phyloP scores from a whole-genome alignment of 2,113 vertebrate genomes.

The Lampris megalopsis region DNA sequence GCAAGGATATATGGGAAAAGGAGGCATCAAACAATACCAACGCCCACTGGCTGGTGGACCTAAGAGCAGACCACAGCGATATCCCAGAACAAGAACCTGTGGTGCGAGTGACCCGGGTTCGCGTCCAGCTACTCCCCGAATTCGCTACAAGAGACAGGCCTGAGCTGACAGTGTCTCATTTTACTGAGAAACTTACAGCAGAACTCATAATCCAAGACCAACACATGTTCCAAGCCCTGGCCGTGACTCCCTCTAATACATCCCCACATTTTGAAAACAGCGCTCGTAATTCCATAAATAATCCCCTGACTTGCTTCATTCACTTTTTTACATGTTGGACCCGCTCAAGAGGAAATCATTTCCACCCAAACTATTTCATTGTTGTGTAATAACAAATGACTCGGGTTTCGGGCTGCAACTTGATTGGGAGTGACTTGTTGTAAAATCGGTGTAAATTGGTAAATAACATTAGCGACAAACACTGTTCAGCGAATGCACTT shows the following conservation, averaged over 20 bases:
- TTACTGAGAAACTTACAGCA: not conserved
- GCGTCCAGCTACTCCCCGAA: too few relatives aligned
- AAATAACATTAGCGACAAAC: slow-evolving; percentile 42
- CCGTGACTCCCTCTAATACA: slow-evolving; percentile 8
- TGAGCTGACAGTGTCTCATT: not conserved
- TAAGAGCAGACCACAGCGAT: too few relatives aligned
- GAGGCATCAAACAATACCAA: too few relatives aligned
- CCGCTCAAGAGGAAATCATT: slow-evolving; percentile 19
- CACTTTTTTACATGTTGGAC: not conserved
- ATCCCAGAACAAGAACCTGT: too few relatives aligned
- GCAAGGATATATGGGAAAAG: too few relatives aligned
- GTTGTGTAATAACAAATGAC: slow-evolving; percentile 35
- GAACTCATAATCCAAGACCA: slow-evolving; percentile 12
- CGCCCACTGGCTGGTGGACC: too few relatives aligned
- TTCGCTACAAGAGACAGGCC: too few relatives aligned
- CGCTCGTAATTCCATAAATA: slow-evolving; percentile 16
- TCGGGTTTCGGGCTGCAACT: slow-evolving; percentile 34
- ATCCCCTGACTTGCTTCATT: not conserved
- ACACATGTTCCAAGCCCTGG: not conserved
- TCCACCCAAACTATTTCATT: slow-evolving; percentile 21
- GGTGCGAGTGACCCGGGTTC: too few relatives aligned
- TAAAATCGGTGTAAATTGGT: slow-evolving; percentile 42
- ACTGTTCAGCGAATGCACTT: slow-evolving; percentile 16
- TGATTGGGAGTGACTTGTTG: slow-evolving; percentile 44
- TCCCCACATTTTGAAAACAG: slow-evolving; percentile 21